phyloP scores from a whole-genome alignment of 2,888 invertebrate genomes.

The Balanococcus diminutus region DNA sequence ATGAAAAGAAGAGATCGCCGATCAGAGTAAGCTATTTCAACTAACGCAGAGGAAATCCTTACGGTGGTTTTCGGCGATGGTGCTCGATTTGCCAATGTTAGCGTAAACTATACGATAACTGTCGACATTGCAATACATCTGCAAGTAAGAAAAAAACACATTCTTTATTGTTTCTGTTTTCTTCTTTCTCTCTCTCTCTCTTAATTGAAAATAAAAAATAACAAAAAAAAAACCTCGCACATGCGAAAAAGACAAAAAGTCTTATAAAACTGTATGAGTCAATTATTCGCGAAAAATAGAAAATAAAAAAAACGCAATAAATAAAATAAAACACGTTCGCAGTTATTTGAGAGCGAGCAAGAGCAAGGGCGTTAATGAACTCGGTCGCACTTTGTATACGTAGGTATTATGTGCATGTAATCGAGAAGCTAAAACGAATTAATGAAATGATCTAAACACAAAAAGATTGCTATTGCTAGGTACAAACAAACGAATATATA shows the following conservation, averaged over 20 bases:
- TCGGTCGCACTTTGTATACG: neutral
- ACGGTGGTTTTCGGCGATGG: neutral
- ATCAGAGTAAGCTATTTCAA: neutral
- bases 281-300: neutral
- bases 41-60: neutral
- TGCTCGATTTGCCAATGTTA: neutral
- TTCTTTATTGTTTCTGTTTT: neutral
- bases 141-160: neutral
- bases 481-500: neutral
- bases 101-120: neutral
- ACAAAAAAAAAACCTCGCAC: neutral
- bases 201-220: conserved; percentile 1
- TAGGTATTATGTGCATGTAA: neutral
- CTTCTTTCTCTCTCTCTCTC: neutral
- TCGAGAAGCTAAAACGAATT: conserved; percentile 16
- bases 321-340: neutral
- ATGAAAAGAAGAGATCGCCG: neutral
- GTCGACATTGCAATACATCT: conserved; percentile 2
- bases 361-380: neutral
- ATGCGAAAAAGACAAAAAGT: no score
- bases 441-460: neutral
- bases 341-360: neutral
- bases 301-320: neutral
- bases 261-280: neutral
- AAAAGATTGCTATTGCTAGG: neutral